Base-by-base conservation (phyloP, 2,888 invertebrate species). In the Orthosia incerta region DNA sequence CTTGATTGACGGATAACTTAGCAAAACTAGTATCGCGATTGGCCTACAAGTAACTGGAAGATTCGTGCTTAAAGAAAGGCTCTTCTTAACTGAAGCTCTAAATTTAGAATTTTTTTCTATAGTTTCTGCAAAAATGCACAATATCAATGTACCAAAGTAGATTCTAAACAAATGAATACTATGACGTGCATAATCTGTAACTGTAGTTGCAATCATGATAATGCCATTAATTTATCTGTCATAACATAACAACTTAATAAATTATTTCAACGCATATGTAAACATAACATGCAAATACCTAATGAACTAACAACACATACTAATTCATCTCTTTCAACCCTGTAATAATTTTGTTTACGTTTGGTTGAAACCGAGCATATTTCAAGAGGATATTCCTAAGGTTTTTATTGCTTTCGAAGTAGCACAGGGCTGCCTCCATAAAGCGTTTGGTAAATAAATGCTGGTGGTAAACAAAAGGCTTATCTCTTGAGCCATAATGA, bases 401-500 rank as follows among this genome's bases (percentile, higher is more conserved):
- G 69, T 62, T 82, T 84, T 84, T 76, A 77, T 79, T 65, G 56
- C 73, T 74, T 80, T 64, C 60, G 71, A 71, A 80, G 80, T 77
- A 74, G 51, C 31, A 48, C 13, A 57, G 57, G 45, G 56, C n/a
- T 60, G 23, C 57, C 46, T 64, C 62, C 62, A 74, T 84, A 71
- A n/a, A 80, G 66, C 50, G 63, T 74, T 74, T 57, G 57, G 74
- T 74, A 78, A 76, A 82, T 84, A 84, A 74, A 73, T 72, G 80
- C 60, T 64, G 31, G 66, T 50, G 67, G 67, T 61, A 75, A 78
- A 85, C 78, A 82, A 70, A 80, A 57, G 53, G 73, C 73, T 85
- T 83, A 80, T 85, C 80, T 76, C 60, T 79, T 78, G 76, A 78
- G 82, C 80, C 74, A 26, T 83, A 83, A 85, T 83, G 78, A 85